Evolutionary conservation across 2,797 vertebrate species (phyloP), one percentile per base, ranked within the genome.

Genomic region (Oryzias sinensis): DNA sequence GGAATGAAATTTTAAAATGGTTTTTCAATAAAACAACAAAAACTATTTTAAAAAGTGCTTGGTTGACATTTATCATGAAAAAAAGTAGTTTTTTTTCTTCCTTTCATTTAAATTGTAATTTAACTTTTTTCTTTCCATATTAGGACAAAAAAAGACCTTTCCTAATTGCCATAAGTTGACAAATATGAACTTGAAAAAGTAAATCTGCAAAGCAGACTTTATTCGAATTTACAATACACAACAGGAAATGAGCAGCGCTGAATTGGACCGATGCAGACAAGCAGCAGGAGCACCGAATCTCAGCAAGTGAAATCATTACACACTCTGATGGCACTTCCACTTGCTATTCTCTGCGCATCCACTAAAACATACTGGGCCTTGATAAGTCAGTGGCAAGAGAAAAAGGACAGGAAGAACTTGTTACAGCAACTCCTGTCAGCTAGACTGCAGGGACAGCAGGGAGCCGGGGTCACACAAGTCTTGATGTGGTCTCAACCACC

Each of bases 301-400:
- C 85, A 83, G 82, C 72, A 78, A 79, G 80, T 69, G 77, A 81
- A 63, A 87, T 89, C 89, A 91, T 91, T 90, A 88, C 78, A 79
- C 79, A 76, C 72, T 52, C 80, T 79, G 82, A 86, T 74, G 75
- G 79, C 72, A 65, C 62, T 68, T 70, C 72, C 77, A 82, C 84
- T 93, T 90, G 80, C 79, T 90, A 92, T 92, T 91, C 90, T 81
- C 79, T 73, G 77, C 90, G 89, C 88, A 87, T 16, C 68, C 60
- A 53, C 65, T 70, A 83, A 87, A 88, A 87, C 85, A 90, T 81
- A 87, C 76, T 73, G 73, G 72, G 81, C 73, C 58, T 55, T 74
- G 81, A 83, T 77, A 85, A 81, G 81, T 69, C 65, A 53, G 57
- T 7, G 55, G 67, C 49, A 55, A 65, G 63, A 68, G 59, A 59